phyloP scores from a whole-genome alignment of 1,140 invertebrate genomes.

The Pararge aegeria region DNA sequence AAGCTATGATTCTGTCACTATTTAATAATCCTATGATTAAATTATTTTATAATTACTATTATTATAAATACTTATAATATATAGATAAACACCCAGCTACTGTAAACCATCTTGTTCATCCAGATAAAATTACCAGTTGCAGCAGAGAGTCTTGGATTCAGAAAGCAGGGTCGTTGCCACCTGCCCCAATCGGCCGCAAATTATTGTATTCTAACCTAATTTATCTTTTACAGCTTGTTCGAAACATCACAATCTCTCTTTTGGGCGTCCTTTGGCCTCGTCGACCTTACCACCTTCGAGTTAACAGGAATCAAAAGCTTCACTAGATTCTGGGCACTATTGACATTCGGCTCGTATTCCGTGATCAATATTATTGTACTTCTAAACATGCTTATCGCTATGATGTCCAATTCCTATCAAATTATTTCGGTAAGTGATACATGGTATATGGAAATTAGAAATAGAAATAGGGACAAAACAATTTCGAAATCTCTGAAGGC shows the following conservation, averaged over 20 bases:
- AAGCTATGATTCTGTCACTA: too few relatives aligned
- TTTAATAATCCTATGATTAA: too few relatives aligned
- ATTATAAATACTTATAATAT: too few relatives aligned
- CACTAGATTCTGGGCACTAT: slow-evolving; percentile 91
- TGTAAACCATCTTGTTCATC: too few relatives aligned
- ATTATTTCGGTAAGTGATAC: slow-evolving; percentile 89
- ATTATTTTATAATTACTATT: too few relatives aligned
- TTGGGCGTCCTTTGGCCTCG: slow-evolving; percentile 95
- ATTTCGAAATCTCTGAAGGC: too few relatives aligned
- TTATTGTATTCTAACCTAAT: not conserved
- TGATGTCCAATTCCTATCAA: slow-evolving; percentile 98
- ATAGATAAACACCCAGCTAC: too few relatives aligned
- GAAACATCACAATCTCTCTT: slow-evolving; percentile 96
- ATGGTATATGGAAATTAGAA: not conserved
- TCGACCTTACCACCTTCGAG: slow-evolving; percentile 93
- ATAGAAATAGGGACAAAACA: too few relatives aligned
- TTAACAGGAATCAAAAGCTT: slow-evolving; percentile 92
- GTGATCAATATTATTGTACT: slow-evolving; percentile 96
- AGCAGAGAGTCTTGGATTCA: too few relatives aligned
- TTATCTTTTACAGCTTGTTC: slow-evolving; percentile 85
- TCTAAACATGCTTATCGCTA: slow-evolving; percentile 96
- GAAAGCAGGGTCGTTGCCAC: too few relatives aligned
- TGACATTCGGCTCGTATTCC: slow-evolving; percentile 94
- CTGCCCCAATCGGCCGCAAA: too few relatives aligned
- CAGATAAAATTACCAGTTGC: too few relatives aligned